Evolutionary conservation across 2,888 invertebrate genomes (phyloP), one percentile per base, ranked within the genome.

Genomic region (Limnephilus marmoratus): DNA sequence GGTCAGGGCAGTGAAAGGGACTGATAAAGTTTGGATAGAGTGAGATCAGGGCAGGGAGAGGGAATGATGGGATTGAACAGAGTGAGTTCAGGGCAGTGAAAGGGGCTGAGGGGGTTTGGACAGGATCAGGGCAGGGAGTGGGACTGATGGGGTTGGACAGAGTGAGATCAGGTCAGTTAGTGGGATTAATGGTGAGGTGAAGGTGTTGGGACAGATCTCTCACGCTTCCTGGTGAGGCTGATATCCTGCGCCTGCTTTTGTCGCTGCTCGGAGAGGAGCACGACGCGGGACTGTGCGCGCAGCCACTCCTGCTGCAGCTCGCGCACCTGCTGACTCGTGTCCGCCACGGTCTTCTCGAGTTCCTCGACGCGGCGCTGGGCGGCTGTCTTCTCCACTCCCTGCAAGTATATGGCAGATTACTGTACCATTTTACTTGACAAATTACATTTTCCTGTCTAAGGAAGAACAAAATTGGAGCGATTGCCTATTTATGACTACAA

Each of bases 291-390:
- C 95, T 98, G 98, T 94, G 97, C 96, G 89, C 98, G 96, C 93
- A 98, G 95, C 98, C 98, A 98, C 94, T 97, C 97, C 94, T 97
- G 96, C 95, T 98, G 98, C 94, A 97, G 95, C 89, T 96, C 95
- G 94, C 97, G 97, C 29, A 97, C 97, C 94, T 97, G 96, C 93
- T 96, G 96, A 85, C 97, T 97, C 3, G 96, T 95, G 37, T 96
- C 95, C 85, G 96, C 96, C 91, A 98, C 97, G 92, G 96, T 96
- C 94, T 96, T 97, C 94, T 98, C 98, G 93, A 98, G 94, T 92
- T 96, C 96, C 11, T 96, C 96, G 34, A 98, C 97, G 94, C 97
- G 97, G 80, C 96, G 94, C 94, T 97, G 97, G 94, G 96, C 95
- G 0, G 97, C 97, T 49, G 95, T 95, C 41, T 95, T 93, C 80